Conservation (phyloP, 2,113 vertebrate species). For the Aix galericulata region DNA sequence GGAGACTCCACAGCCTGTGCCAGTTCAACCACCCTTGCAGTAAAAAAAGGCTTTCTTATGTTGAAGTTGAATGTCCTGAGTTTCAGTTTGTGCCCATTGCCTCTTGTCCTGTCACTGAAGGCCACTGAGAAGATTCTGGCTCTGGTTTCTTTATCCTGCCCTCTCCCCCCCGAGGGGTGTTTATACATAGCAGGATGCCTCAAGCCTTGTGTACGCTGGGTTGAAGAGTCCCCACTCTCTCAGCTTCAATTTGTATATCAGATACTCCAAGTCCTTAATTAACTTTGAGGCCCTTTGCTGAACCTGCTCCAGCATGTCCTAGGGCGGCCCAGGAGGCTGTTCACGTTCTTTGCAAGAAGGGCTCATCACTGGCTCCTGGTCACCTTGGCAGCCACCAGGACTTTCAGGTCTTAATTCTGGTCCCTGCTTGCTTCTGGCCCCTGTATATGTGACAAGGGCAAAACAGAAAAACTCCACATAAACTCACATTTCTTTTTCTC, state of each 20-base stretch:
- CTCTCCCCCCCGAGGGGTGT: not conserved
- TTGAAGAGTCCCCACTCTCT: not conserved
- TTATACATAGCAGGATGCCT: not conserved
- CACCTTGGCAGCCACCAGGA: not conserved
- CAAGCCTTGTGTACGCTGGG: not conserved
- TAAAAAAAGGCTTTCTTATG: not conserved
- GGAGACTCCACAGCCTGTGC: not conserved
- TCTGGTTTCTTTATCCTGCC: not conserved
- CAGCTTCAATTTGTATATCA: not conserved
- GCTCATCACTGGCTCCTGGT: rapidly evolving
- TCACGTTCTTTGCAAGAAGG: not conserved
- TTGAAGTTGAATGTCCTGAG: not conserved
- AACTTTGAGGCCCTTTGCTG: not conserved
- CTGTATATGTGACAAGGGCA: not conserved
- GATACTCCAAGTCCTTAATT: not conserved
- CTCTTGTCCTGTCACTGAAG: not conserved
- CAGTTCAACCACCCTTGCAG: not conserved
- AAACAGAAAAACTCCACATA: not conserved
- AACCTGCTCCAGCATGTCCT: not conserved
- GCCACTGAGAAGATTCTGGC: not conserved
- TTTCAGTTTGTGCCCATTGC: not conserved
- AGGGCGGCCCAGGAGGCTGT: not conserved
- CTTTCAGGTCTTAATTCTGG: too few species aligned
- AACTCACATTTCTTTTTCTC: not conserved
- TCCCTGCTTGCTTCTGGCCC: not conserved